Conservation (phyloP, 2,888 invertebrate genomes). For the Chaetoderma sp. region DNA sequence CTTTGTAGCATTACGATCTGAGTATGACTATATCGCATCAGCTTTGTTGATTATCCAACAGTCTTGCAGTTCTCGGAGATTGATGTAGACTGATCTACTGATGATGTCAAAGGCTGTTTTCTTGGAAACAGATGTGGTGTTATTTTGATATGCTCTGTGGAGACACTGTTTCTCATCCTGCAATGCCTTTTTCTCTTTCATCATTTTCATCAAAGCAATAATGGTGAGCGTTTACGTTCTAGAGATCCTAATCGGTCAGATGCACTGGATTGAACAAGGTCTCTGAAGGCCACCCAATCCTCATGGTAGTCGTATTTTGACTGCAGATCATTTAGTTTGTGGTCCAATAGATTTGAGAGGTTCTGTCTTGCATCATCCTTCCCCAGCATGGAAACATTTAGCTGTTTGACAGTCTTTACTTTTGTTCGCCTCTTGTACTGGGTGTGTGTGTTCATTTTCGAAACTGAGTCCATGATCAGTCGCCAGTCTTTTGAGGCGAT, state of each 20-base stretch:
- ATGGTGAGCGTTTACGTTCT: too few species aligned
- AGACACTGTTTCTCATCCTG: too few species aligned
- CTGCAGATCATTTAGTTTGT: too few species aligned
- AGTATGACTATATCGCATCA: not conserved
- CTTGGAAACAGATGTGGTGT: not conserved
- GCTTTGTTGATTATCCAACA: conserved; percentile 2
- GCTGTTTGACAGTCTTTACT: conserved; percentile 2
- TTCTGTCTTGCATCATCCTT: too few species aligned
- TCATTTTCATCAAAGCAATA: too few species aligned
- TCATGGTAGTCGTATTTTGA: too few species aligned
- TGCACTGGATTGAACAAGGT: too few species aligned
- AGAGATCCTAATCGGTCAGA: too few species aligned
- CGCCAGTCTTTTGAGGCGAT: conserved; percentile 25
- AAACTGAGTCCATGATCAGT: not conserved
- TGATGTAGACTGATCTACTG: not conserved
- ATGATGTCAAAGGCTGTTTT: not conserved
- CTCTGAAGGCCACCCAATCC: too few species aligned
- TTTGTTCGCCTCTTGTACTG: conserved; percentile 9
- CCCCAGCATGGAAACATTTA: not conserved
- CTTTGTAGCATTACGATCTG: conserved; percentile 26
- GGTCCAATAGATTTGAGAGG: too few species aligned
- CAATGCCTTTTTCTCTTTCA: too few species aligned
- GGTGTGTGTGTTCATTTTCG: conserved; percentile 2
- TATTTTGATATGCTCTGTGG: too few species aligned
- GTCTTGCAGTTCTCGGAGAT: conserved; percentile 11